These are phyloP conservation scores for Oxycera nigricornis DNA, from an alignment of 2,888 invertebrate species.

Conservation along the genomic window DNA sequence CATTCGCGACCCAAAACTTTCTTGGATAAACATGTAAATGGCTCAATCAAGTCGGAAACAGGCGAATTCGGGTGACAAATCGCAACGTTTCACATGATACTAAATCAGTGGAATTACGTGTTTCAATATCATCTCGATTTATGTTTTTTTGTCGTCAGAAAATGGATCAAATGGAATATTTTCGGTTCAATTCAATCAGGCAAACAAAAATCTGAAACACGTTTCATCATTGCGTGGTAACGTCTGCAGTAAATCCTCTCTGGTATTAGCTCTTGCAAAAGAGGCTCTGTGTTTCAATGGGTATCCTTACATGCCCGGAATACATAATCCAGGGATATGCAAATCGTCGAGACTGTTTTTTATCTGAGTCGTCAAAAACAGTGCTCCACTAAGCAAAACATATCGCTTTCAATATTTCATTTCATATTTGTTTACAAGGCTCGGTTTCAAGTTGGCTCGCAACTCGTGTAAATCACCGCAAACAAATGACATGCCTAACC, in stretches of 20 bases:
- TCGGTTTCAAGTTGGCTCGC: background rate
- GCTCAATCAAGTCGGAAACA: constrained; percentile 45
- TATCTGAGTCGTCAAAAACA: background rate
- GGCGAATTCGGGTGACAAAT: constrained; percentile 46
- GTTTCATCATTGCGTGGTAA: constrained; percentile 45
- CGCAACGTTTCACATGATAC: constrained; percentile 41
- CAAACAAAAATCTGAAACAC: constrained; percentile 46
- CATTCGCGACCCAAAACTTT: background rate
- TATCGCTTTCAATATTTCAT: background rate
- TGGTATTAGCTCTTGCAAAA: constrained; percentile 18
- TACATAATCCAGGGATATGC: constrained; percentile 42
- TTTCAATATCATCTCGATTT: constrained; percentile 44
- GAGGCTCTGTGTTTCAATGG: constrained; percentile 42
- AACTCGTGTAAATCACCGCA: background rate
- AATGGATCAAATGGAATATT: constrained; percentile 47
- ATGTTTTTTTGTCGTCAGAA: constrained; percentile 44
- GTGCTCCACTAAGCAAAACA: background rate
- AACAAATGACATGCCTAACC: background rate
- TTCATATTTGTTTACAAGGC: constrained; percentile 5
- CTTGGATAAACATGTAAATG: constrained; percentile 44
- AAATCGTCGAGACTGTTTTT: constrained; percentile 43
- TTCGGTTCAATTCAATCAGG: constrained; percentile 47
- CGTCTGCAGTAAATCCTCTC: constrained; percentile 23
- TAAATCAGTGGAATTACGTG: constrained; percentile 47
- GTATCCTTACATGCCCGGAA: constrained; percentile 43